These are phyloP conservation scores for Thymelicus acteon DNA, from an alignment of 2,888 invertebrate genomes.

Conservation along the genomic window DNA sequence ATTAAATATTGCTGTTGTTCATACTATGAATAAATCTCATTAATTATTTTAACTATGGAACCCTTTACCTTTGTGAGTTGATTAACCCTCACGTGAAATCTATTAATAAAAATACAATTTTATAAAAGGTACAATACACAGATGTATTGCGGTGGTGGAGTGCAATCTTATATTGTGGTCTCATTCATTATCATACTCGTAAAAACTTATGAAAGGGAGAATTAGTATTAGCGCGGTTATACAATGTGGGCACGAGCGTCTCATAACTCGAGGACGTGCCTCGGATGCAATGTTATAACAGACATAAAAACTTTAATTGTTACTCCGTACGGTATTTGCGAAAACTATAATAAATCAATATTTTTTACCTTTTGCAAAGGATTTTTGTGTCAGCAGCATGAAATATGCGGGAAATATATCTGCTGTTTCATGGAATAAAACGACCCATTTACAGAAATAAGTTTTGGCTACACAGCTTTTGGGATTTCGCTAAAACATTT, in stretches of 20 bases:
- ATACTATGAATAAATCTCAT: too few species aligned
- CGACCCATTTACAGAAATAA: slow-evolving; percentile 43
- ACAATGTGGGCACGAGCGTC: slow-evolving; percentile 64
- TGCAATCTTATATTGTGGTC: not conserved
- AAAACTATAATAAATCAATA: slow-evolving; percentile 49
- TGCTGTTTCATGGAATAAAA: slow-evolving; percentile 47
- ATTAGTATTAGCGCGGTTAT: slow-evolving; percentile 13
- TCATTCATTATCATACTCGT: slow-evolving; percentile 1
- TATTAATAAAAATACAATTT: not conserved
- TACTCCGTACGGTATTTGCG: slow-evolving; percentile 50
- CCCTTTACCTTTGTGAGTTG: too few species aligned
- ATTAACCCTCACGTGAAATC: too few species aligned
- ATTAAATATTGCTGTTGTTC: too few species aligned
- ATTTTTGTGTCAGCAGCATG: slow-evolving; percentile 41
- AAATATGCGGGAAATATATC: slow-evolving; percentile 46
- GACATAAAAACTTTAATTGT: slow-evolving; percentile 73
- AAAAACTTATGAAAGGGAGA: slow-evolving; percentile 11
- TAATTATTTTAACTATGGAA: too few species aligned
- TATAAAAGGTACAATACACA: not conserved
- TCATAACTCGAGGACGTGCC: slow-evolving; percentile 72
- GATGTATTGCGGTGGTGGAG: not conserved
- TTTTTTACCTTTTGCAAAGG: slow-evolving; percentile 41
- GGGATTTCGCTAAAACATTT: slow-evolving; percentile 52
- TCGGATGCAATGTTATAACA: slow-evolving; percentile 54
- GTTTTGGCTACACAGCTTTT: slow-evolving; percentile 44